Conservation (phyloP, 1,140 invertebrate species). For the Diachasmimorpha longicaudata region DNA sequence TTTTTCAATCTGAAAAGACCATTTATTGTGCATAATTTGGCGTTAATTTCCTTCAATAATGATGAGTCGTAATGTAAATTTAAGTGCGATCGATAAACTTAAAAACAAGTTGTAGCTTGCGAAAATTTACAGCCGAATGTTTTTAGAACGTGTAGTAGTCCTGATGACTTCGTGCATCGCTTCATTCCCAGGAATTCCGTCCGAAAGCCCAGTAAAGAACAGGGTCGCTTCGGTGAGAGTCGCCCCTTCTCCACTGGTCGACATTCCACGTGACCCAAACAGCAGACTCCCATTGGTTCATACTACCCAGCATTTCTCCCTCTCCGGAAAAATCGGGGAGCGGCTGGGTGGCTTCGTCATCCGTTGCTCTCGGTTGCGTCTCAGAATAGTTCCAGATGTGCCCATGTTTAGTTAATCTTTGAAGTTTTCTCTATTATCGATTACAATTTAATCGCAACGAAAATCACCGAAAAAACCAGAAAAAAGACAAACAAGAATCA, state of each 20-base stretch:
- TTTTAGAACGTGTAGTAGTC: constrained; percentile 3
- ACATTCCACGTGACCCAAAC: constrained; percentile 35
- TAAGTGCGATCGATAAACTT: too few species aligned
- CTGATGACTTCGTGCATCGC: background rate
- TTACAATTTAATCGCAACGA: constrained; percentile 14
- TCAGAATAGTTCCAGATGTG: constrained; percentile 64
- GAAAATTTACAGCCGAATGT: background rate
- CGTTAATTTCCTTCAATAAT: too few species aligned
- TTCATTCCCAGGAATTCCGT: background rate
- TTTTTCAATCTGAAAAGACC: too few species aligned
- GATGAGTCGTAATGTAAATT: too few species aligned
- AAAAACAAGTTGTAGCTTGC: too few species aligned
- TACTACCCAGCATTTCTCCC: constrained; percentile 22
- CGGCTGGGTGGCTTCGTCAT: constrained; percentile 22
- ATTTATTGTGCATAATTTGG: too few species aligned
- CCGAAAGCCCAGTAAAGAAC: background rate
- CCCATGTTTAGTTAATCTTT: constrained; percentile 62
- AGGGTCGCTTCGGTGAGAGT: background rate
- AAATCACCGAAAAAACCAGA: constrained; percentile 15
- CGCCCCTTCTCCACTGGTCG: background rate
- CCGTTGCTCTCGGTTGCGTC: constrained; percentile 31
- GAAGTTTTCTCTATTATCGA: constrained; percentile 57
- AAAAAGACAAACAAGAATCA: constrained; percentile 11
- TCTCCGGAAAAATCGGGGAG: background rate
- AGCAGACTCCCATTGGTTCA: constrained; percentile 34